phyloP scores from a whole-genome alignment of 1,140 invertebrate species.

The Drosophila santomea region DNA sequence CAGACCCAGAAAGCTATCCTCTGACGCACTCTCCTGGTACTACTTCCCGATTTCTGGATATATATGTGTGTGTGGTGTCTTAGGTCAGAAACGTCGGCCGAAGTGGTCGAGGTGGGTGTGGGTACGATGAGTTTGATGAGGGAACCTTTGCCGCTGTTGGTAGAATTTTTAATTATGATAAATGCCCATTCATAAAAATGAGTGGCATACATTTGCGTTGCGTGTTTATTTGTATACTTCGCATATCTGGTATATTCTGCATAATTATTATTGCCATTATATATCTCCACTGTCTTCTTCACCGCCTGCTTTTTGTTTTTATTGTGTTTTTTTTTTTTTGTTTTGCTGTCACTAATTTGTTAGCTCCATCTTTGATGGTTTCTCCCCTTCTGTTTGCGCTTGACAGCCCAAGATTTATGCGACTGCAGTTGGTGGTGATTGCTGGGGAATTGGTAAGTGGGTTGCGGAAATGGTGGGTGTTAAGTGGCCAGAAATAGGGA shows the following conservation, averaged over 20 bases:
- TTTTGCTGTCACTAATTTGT: conserved; percentile 45
- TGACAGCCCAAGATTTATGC: conserved; percentile 75
- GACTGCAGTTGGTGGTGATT: conserved; percentile 54
- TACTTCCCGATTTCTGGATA: conserved; percentile 49
- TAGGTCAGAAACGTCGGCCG: conserved; percentile 73
- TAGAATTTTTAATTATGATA: conserved; percentile 82
- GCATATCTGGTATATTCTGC: conserved; percentile 52
- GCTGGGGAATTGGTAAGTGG: conserved; percentile 10
- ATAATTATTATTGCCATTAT: conserved; percentile 65
- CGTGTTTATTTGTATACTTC: conserved; percentile 61
- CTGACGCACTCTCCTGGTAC: conserved; percentile 46
- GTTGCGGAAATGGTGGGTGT: not conserved
- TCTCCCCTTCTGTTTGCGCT: conserved; percentile 35
- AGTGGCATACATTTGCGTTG: conserved; percentile 73
- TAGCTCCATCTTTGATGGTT: conserved; percentile 52
- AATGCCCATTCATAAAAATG: conserved; percentile 78
- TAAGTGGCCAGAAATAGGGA: not conserved
- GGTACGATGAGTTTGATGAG: not conserved
- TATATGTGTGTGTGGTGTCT: conserved; percentile 59
- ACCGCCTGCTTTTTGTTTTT: not conserved
- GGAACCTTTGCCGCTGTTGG: conserved; percentile 26
- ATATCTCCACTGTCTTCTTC: conserved; percentile 1
- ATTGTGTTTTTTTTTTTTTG: conserved; percentile 10
- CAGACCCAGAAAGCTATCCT: conserved; percentile 38
- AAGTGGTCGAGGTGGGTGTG: not conserved